Base-by-base conservation (phyloP, 2,797 vertebrate genomes). In the Limnodromus scolopaceus region DNA sequence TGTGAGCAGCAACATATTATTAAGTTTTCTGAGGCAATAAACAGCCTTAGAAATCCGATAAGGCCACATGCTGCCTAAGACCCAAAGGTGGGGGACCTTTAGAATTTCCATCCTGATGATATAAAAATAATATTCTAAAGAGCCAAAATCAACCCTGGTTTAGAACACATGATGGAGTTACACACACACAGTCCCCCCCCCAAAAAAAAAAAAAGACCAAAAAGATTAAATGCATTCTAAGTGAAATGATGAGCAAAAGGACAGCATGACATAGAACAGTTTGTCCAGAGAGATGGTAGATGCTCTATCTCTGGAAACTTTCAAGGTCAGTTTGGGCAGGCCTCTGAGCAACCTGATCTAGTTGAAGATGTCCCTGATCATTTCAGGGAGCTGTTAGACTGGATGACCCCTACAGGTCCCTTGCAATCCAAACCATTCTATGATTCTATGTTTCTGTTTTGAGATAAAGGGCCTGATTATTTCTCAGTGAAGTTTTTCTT, bases 401-500 rank as follows among this genome's bases (percentile, higher is more conserved):
- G 30, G 18, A 20, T 28, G 36, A 8, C 9, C 8, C 41, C 30
- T 41, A 61, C 27, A 39, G 11, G 16, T 61, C 36, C 16, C 17
- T 60, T 60, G 36, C 24, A 60, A 27, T 36, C 24, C 16, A 38
- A 18, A 27, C 36, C 27, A 18, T 38, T 61, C 58, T 61, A 60
- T 58, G 57, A 20, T 41, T 63, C 60, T 63, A 61, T 39, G 60
- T 41, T 63, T 63, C 38, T 63, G 11, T 81, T 87, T 89, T 76
- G 28, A 72, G 49, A 45, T 48, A 30, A 9, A 65, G 17, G 22
- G 4, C 3, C 41, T 15, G 38, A 75, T 71, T 71, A 65, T 83
- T 72, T 78, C 34, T 89, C 53, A 63, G 69, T 51, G 25, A 91
- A 90, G 16, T 28, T 84, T 94, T 84, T 89, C 49, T 78, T 77